Evolutionary conservation across 2,888 invertebrate genomes (phyloP).

Genomic region (Pammene aurita): DNA sequence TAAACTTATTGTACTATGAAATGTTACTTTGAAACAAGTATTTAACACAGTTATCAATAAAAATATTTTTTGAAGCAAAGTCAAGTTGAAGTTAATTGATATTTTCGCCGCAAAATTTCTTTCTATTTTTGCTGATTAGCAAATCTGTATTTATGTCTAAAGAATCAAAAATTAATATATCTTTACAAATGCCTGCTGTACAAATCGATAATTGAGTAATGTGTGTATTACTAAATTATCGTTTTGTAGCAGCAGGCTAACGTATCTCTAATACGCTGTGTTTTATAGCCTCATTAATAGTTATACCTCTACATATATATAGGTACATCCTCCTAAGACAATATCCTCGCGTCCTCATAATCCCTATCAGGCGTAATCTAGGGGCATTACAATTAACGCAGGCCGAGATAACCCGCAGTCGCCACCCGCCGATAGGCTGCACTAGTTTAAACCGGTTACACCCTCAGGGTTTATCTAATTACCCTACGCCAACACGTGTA

Average conservation of each 20-base stretch:
- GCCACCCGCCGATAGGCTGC: constrained; percentile 80
- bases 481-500: constrained; percentile 70
- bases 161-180: too few species aligned
- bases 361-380: constrained; percentile 73
- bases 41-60: too few species aligned
- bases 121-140: too few species aligned
- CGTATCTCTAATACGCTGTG: neutral
- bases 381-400: constrained; percentile 82
- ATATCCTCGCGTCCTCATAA: constrained; percentile 21
- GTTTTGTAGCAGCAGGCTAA: neutral
- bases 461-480: constrained; percentile 82
- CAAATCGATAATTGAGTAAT: too few species aligned
- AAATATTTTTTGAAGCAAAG: too few species aligned
- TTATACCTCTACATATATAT: neutral
- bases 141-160: too few species aligned
- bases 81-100: too few species aligned
- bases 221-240: too few species aligned
- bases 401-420: constrained; percentile 80
- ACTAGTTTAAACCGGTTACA: constrained; percentile 80
- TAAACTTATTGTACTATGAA: too few species aligned
- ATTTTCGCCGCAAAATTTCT: too few species aligned
- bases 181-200: too few species aligned
- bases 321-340: constrained; percentile 16
- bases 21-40: too few species aligned
- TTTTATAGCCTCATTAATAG: constrained; percentile 19